Conservation (phyloP, 2,888 invertebrate genomes). For the Hoplodrina blanda region DNA sequence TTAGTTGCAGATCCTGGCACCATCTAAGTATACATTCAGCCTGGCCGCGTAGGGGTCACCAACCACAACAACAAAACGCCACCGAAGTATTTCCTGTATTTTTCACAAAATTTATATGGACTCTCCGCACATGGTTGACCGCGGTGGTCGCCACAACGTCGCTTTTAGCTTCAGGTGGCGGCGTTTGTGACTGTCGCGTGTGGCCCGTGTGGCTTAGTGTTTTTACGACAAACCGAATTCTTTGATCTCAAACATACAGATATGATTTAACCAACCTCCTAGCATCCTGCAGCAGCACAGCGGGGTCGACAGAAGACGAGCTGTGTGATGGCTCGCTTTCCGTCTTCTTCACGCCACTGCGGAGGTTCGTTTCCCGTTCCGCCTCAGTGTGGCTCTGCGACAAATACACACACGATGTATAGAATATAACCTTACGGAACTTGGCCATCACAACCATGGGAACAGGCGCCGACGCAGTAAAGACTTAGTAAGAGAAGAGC, state of each 20-base stretch:
- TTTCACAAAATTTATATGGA: too few species aligned
- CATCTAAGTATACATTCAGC: too few species aligned
- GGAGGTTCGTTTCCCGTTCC: slow-evolving; percentile 69
- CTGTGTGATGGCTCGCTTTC: slow-evolving; percentile 90
- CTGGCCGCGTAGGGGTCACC: too few species aligned
- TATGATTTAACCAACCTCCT: slow-evolving; percentile 76
- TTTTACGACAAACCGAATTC: neutral
- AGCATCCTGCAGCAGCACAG: slow-evolving; percentile 90
- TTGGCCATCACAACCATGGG: slow-evolving; percentile 18
- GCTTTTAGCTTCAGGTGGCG: too few species aligned
- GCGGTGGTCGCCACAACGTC: too few species aligned
- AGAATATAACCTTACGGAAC: slow-evolving; percentile 9
- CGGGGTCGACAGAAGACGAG: slow-evolving; percentile 83
- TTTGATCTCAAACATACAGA: neutral
- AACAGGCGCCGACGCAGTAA: neutral
- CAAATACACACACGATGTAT: slow-evolving; percentile 28
- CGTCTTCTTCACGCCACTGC: slow-evolving; percentile 86
- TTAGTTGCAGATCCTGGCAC: too few species aligned
- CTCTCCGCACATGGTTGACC: too few species aligned
- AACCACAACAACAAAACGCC: too few species aligned
- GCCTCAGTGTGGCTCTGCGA: slow-evolving; percentile 70
- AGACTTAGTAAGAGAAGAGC: neutral
- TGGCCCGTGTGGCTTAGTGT: too few species aligned
- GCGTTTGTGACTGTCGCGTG: too few species aligned
- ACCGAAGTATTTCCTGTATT: too few species aligned